Base-by-base conservation (phyloP, 2,888 invertebrate genomes). In the Amphimallon solstitiale region DNA sequence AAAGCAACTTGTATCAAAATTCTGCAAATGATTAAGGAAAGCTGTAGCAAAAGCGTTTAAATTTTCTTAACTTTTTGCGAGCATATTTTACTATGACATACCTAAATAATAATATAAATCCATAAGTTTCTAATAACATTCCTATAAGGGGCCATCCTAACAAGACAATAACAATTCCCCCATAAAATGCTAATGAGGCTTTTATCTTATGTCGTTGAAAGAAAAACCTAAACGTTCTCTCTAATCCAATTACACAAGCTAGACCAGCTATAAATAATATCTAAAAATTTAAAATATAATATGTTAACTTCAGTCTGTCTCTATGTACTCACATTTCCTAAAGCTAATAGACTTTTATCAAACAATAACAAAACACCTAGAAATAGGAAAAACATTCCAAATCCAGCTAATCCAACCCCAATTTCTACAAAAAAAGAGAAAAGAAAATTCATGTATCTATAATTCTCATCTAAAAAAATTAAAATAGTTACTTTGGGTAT, bases 321-420 rank as follows among this genome's bases (percentile, higher is more conserved):
- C 6, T 5, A 19, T 29, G 9, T 73, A 89, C 94, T 91, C 87
- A 98, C 98, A 88, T 99, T 99, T 80, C 99, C 99, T 81, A 99
- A 95, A n/a, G 98, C 98, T 65, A 99, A 85, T 65, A 99, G 85
- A 60, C 98, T 98, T 84, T 96, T 97, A 83, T 99, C 99, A 82
- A 99, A 98, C 62, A 99, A 85, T 66, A 99, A 85, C 49, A 99
- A 77, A 38, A 98, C 91, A 66, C 98, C 98, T 5, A 99, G 87
- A 77, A 98, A 95, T 5, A 99, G 87, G 82, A 99, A 98, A 66
- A 93, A 90, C 74, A 97, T 90, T 6, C 98, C 98, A 84, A 99
- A 98, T 2, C 95, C 96, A 2, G 97, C 94, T 56, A 99, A 86
- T 14, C 98, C 98, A 40, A 98, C 95, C 15, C 98, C 99, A 78